phyloP scores from a whole-genome alignment of 2,888 invertebrate genomes.

The Altica lythri region DNA sequence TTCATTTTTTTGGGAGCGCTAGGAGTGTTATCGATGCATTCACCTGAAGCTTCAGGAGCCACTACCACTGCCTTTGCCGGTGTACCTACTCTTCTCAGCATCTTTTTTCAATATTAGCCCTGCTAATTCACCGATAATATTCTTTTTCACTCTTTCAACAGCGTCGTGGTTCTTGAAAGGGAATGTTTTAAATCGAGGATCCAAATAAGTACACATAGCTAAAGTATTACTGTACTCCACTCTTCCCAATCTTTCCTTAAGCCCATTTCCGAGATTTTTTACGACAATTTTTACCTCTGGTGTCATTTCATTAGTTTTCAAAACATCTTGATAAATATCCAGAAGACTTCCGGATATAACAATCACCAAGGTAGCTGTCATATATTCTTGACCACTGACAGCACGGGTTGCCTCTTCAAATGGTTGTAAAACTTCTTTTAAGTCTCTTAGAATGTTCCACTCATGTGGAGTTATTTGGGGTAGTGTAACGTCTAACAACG shows the following conservation, averaged over 20 bases:
- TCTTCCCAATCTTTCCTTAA: slow-evolving; percentile 10
- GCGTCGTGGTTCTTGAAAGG: slow-evolving; percentile 1
- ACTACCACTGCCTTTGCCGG: too few relatives aligned
- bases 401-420: slow-evolving; percentile 6
- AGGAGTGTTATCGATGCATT: too few relatives aligned
- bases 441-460: slow-evolving; percentile 22
- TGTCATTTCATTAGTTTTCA: neutral
- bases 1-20: neutral
- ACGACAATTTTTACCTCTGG: neutral
- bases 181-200: slow-evolving; percentile 17
- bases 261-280: slow-evolving; percentile 24
- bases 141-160: neutral
- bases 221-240: slow-evolving; percentile 20
- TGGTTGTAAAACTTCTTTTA: slow-evolving; percentile 13
- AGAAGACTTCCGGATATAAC: slow-evolving; percentile 14
- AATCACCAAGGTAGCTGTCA: slow-evolving; percentile 9
- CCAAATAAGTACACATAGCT: slow-evolving; percentile 15
- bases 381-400: slow-evolving; percentile 22
- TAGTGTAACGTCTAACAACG: slow-evolving; percentile 12
- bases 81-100: neutral
- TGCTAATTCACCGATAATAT: too few relatives aligned
- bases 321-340: slow-evolving; percentile 30
- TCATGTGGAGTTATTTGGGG: slow-evolving; percentile 12
- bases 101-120: neutral
- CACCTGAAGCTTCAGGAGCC: too few relatives aligned